Evolutionary conservation across 2,797 vertebrate species (phyloP), one percentile per base, ranked within the genome.

Genomic region (Psittacula derbiana): DNA sequence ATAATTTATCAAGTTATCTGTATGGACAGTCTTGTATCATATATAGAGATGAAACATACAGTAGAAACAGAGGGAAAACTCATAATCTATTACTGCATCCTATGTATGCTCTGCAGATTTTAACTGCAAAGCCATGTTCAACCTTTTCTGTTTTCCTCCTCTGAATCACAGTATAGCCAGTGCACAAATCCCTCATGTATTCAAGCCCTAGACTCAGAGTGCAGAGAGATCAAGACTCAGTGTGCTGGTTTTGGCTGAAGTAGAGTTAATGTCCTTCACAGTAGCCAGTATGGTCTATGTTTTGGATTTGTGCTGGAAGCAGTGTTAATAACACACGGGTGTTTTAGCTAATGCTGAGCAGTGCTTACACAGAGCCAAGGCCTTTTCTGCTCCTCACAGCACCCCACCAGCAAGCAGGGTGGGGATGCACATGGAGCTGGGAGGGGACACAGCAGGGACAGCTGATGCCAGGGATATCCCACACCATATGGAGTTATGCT

Each of bases 51-150:
- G 36, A 70, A 82, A 11, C 38, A 57, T 17, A 17, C 10, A 46
- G 17, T 6, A 60, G 14, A 81, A 92, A 74, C 15, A 44, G 53
- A 61, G 10, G 38, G 18, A 75, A 92, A 38, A 12, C 7, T 38
- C 18, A 11, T 36, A 33, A 65, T 88, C 27, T 80, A 31, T 76
- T 76, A 80, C 33, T 46, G 38, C 24, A 57, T 44, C 33, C 47
- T 76, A 16, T 64, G 24, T 14, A 31, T 50, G 16, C 33, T 87
- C 53, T 85, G 41, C 38, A 89, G 69, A 75, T 71, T 58, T 30
- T 52, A 40, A 83, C 84, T 93, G 89, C 49, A 88, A 93, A 93
- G 62, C 14, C 18, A 47, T 18, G 36, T 41, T 78, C 61, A 80
- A 13, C 27, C 9, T 84, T 92, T 86, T 66, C 50, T 30, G n/a